Percentiles rank a stretch among this genome's conserved stretches.
phyloP scores from a whole-genome alignment of 2,113 vertebrate genomes.

The Mobula birostris region DNA sequence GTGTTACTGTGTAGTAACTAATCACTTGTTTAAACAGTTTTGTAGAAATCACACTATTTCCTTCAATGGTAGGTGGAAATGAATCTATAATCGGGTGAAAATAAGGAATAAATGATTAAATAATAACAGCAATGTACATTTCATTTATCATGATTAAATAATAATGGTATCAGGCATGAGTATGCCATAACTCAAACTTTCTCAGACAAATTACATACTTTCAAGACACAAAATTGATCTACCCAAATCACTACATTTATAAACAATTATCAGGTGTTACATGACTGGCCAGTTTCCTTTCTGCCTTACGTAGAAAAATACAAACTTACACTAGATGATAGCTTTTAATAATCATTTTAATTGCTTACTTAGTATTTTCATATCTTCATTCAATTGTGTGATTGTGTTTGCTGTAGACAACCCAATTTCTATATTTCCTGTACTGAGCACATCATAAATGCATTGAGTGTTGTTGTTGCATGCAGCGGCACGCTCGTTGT shows the following conservation, averaged over 20 bases:
- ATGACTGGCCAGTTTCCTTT: background rate
- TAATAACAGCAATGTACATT: background rate
- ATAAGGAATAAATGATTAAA: background rate
- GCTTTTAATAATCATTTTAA: background rate
- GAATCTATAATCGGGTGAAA: background rate
- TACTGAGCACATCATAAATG: slow-evolving; percentile 4
- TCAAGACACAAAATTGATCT: background rate
- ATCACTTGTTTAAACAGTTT: background rate
- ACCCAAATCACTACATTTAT: background rate
- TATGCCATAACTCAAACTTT: background rate
- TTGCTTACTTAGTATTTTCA: background rate
- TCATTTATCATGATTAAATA: background rate
- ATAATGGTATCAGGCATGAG: background rate
- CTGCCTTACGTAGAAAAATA: background rate
- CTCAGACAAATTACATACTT: background rate
- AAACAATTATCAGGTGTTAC: background rate
- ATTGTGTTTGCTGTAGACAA: background rate
- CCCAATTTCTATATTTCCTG: background rate
- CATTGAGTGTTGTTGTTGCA: background rate
- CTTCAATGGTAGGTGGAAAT: background rate
- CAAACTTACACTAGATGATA: background rate
- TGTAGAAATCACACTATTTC: background rate
- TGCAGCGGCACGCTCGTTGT: background rate
- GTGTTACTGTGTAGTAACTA: background rate
- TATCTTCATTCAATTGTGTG: background rate